Conservation (phyloP, 2,113 vertebrate species). For the Neopipo cinnamomea region DNA sequence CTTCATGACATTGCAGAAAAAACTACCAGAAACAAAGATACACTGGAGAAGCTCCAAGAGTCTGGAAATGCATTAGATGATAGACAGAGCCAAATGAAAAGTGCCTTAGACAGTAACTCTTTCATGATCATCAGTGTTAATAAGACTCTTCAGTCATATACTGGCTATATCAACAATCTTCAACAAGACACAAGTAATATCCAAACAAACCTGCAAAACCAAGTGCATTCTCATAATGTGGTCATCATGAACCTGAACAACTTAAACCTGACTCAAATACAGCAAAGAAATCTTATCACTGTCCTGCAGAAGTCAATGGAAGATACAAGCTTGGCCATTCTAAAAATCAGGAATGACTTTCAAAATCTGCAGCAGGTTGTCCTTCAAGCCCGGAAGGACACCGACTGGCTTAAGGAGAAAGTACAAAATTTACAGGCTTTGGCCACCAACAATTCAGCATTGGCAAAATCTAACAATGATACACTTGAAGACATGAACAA, state of each 20-base stretch:
- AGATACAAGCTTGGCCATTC: conserved; percentile 84
- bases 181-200: conserved; percentile 85
- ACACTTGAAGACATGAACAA: conserved; percentile 87
- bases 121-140: conserved; percentile 85
- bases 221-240: conserved; percentile 83
- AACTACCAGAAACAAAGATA: conserved; percentile 84
- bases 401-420: conserved; percentile 88
- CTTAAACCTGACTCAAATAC: conserved; percentile 89
- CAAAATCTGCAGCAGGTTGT: conserved; percentile 87
- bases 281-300: conserved; percentile 84
- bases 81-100: conserved; percentile 86
- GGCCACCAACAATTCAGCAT: conserved; percentile 83
- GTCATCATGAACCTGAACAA: conserved; percentile 84
- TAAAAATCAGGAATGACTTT: conserved; percentile 87
- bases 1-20: conserved; percentile 86
- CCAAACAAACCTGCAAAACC: conserved; percentile 84
- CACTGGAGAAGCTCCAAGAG: conserved; percentile 87
- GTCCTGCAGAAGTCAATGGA: conserved; percentile 87
- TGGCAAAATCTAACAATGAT: conserved; percentile 88
- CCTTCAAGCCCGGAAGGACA: conserved; percentile 84
- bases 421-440: conserved; percentile 84
- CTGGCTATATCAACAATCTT: conserved; percentile 81
- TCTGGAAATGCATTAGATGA: conserved; percentile 80
- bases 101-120: conserved; percentile 83
- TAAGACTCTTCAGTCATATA: conserved; percentile 86